Conservation (phyloP, 2,113 vertebrate genomes). For the Coptodon rendalli region DNA sequence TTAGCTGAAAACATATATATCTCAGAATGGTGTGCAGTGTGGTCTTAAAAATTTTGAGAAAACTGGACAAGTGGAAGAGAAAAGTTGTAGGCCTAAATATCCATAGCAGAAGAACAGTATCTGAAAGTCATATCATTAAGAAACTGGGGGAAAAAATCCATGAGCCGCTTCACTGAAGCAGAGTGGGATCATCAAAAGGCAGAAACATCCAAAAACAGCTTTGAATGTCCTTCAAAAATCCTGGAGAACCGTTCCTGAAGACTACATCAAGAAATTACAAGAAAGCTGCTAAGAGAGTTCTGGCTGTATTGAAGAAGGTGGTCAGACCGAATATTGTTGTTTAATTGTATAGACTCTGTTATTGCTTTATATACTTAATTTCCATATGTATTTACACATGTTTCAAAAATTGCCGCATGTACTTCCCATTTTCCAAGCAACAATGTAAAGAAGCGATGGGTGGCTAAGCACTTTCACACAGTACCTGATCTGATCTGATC, state of each 20-base stretch:
- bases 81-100: neutral
- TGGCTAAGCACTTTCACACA: neutral
- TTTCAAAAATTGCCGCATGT: neutral
- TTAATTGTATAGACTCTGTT: neutral
- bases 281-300: neutral
- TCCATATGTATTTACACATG: neutral
- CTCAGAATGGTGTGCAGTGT: neutral
- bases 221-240: neutral
- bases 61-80: neutral
- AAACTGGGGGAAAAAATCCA: neutral
- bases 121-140: neutral
- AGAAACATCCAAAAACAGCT: neutral
- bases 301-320: neutral
- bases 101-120: neutral
- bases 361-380: neutral
- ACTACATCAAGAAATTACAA: neutral
- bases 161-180: neutral
- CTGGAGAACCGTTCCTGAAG: neutral
- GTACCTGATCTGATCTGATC: neutral
- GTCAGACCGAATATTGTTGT: neutral
- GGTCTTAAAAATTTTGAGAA: neutral
- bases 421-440: neutral
- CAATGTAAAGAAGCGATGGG: neutral
- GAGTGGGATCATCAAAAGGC: neutral
- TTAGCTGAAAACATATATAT: neutral